Base-by-base conservation (phyloP, 2,797 vertebrate species). In the Channallabes apus region DNA sequence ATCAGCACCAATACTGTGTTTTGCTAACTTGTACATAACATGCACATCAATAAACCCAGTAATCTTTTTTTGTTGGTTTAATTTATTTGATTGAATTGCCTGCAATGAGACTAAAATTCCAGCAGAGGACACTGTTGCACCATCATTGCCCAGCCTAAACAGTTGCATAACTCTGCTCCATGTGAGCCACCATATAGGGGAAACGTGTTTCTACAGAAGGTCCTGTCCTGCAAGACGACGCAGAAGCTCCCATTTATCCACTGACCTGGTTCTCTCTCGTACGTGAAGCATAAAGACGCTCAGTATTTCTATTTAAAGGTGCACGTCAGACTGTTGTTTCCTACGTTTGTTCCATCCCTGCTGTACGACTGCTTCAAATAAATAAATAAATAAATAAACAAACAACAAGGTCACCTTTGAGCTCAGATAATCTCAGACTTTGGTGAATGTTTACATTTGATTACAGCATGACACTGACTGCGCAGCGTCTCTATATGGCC, bases 91-190 rank as follows among this genome's bases (percentile, higher is more conserved):
- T 3, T 64, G 22, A 79, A n/a, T 80, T 80, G 14, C 38, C 68
- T n/a, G 58, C 82, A 84, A 73, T n/a, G 46, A 56, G 29, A 38
- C 61, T 61, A 17, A 6, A 24, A 1, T 0, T 73, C 92, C 94
- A 94, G 92, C 90, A 95, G 95, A 88, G 92, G 94, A 92, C 90
- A 61, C 46, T 86, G n/a, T 32, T 68, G 64, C 68, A 69, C 68
- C 85, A 77, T 67, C 77, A 68, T 72, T 62, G 6, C 41, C 3
- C 69, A 67, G 35, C 24, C 6, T 22, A 35, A 29, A 62, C 24
- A 27, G 73, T 87, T 87, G 83, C 64, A 83, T 90, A 77, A 86
- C 72, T 29, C 22, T 35, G 38, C 14, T 80, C 59, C 67, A 12
- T 79, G 67, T 62, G 68, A 69, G 78, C 35, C 51, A 35, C 73